Conservation (phyloP, 2,797 vertebrate genomes). For the Carcharodon carcharias region DNA sequence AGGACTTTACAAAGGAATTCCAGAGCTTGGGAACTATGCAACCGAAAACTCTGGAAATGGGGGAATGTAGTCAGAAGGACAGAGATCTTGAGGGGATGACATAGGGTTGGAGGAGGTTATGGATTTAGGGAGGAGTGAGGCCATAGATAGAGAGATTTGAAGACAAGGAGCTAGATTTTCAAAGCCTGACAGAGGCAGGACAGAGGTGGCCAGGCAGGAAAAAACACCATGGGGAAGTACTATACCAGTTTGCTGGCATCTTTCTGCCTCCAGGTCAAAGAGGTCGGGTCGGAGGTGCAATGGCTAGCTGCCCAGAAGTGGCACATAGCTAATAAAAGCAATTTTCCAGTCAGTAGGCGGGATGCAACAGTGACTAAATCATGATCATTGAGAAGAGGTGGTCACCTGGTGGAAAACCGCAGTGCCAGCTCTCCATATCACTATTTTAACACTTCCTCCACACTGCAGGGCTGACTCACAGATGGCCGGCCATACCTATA, state of each 20-base stretch:
- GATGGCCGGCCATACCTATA: no score
- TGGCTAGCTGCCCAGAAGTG: no score
- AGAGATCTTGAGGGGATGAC: neutral
- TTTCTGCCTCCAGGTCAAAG: neutral
- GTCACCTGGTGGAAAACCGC: no score
- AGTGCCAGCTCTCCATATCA: no score
- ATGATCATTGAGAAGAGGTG: no score
- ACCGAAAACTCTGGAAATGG: neutral
- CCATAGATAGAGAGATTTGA: neutral
- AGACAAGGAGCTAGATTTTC: neutral
- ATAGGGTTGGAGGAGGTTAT: neutral
- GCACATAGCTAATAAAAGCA: no score
- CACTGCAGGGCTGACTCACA: neutral
- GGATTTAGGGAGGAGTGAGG: neutral
- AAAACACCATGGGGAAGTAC: neutral
- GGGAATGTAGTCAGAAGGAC: neutral
- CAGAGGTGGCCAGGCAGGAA: neutral
- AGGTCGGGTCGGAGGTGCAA: neutral
- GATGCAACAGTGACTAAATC: no score
- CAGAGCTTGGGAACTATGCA: neutral
- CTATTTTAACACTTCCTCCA: neutral
- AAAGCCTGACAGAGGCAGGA: neutral
- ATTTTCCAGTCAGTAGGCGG: no score
- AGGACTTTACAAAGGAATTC: neutral
- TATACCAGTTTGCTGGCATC: neutral